These are phyloP conservation scores for Meteorus colon DNA, from an alignment of 2,888 invertebrate genomes.

Conservation along the genomic window DNA sequence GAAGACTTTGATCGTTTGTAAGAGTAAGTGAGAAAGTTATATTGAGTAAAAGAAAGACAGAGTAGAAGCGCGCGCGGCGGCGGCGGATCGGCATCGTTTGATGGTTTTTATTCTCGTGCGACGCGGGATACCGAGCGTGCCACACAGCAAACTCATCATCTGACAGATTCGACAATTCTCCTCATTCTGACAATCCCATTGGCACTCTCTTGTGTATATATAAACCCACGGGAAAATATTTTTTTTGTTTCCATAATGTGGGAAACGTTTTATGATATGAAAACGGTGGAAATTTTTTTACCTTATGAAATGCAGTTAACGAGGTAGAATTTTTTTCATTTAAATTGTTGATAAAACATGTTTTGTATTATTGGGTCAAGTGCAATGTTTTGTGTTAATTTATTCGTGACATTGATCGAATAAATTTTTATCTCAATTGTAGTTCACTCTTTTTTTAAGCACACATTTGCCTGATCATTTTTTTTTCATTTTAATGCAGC, in stretches of 20 bases:
- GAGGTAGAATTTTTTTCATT: no score
- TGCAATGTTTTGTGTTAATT: no score
- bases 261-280: slow-evolving; percentile 23
- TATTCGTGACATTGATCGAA: no score
- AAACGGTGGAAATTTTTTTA: neutral
- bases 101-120: slow-evolving; percentile 61
- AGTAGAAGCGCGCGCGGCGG: slow-evolving; percentile 57
- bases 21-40: neutral
- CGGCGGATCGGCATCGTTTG: slow-evolving; percentile 65
- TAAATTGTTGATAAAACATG: no score
- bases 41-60: neutral
- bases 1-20: neutral
- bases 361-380: no score
- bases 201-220: slow-evolving; percentile 41
- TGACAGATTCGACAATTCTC: slow-evolving; percentile 61
- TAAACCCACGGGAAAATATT: slow-evolving; percentile 11
- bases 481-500: no score
- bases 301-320: no score
- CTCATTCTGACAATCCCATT: slow-evolving; percentile 42
- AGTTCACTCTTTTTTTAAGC: no score
- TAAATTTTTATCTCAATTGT: no score
- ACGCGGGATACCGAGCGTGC: slow-evolving; percentile 64
- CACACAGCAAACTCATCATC: slow-evolving; percentile 60
- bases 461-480: no score
- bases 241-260: slow-evolving; percentile 20